Conservation (phyloP, 1,140 invertebrate genomes). For the Aphelenchoides avenae region DNA sequence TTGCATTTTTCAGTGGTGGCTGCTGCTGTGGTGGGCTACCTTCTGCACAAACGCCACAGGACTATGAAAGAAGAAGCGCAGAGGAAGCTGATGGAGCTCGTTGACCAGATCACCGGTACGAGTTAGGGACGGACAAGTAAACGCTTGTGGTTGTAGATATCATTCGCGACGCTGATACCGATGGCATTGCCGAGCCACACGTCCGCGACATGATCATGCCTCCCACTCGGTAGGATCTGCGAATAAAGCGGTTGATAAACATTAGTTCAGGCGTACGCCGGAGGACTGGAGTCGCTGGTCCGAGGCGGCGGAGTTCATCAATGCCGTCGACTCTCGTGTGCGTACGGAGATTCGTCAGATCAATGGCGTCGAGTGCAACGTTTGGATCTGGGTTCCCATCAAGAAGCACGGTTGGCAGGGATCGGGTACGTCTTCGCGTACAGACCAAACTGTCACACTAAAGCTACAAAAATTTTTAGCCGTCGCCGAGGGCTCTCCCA, state of each 20-base stretch:
- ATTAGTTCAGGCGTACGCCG: slow-evolving; percentile 34
- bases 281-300: slow-evolving; percentile 37
- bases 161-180: slow-evolving; percentile 32
- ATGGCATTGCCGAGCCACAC: slow-evolving; percentile 47
- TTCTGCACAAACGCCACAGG: slow-evolving; percentile 14
- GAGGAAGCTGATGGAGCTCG: slow-evolving; percentile 19
- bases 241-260: not conserved
- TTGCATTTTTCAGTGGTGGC: slow-evolving; percentile 35
- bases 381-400: slow-evolving; percentile 48
- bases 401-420: slow-evolving; percentile 35
- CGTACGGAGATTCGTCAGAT: slow-evolving; percentile 46
- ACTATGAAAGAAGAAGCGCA: slow-evolving; percentile 18
- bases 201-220: slow-evolving; percentile 43
- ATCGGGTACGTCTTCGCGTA: slow-evolving; percentile 30
- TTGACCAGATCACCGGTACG: slow-evolving; percentile 44
- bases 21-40: slow-evolving; percentile 11
- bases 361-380: slow-evolving; percentile 50
- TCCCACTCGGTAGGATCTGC: slow-evolving; percentile 22
- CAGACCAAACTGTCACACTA: slow-evolving; percentile 3
- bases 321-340: slow-evolving; percentile 46
- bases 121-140: not conserved
- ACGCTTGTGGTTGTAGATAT: slow-evolving; percentile 26
- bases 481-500: slow-evolving; percentile 22
- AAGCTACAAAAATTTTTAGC: slow-evolving; percentile 14
- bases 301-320: slow-evolving; percentile 43